Evolutionary conservation across 2,888 invertebrate species (phyloP).

Genomic region (Aporophyla nigra): DNA sequence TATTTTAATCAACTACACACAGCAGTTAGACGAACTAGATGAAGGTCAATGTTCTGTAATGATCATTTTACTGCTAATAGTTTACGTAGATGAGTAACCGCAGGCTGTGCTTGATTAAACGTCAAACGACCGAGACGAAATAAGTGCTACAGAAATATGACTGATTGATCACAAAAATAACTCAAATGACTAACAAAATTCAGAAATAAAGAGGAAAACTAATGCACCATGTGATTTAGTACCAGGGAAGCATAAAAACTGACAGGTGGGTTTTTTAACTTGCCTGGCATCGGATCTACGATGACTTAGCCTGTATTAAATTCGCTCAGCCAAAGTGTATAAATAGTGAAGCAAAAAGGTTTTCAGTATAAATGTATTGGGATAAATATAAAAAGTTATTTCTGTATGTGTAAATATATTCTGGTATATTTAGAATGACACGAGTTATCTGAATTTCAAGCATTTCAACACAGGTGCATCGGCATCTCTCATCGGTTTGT

Average conservation of each 20-base stretch:
- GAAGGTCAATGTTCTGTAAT: constrained; percentile 60
- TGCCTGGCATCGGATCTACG: constrained; percentile 53
- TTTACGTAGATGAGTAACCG: constrained; percentile 26
- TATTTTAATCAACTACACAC: constrained; percentile 48
- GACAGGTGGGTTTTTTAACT: constrained; percentile 62
- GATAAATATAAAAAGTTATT: constrained; percentile 64
- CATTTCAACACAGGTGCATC: constrained; percentile 66
- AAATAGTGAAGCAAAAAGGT: constrained; percentile 49
- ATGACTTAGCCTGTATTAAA: constrained; percentile 49
- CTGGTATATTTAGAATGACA: constrained; percentile 67
- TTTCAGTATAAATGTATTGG: constrained; percentile 57
- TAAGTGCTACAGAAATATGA: constrained; percentile 55
- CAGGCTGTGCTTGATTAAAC: constrained; percentile 56
- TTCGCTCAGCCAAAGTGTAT: constrained; percentile 47
- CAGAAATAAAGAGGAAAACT: constrained; percentile 60
- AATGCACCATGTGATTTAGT: constrained; percentile 61
- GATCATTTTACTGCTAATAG: constrained; percentile 43
- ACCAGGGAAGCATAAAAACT: constrained; percentile 50
- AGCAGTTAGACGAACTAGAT: constrained; percentile 27
- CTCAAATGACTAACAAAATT: constrained; percentile 54
- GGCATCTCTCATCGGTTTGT: constrained; percentile 56
- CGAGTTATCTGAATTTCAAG: constrained; percentile 64
- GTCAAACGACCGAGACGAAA: constrained; percentile 52
- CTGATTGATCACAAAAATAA: constrained; percentile 58
- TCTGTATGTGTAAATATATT: constrained; percentile 63